A percentile compares a stretch with the other conserved stretches of the same genome.
phyloP scores from a whole-genome alignment of 1,140 invertebrate species.

The Aphidius gifuensis region DNA sequence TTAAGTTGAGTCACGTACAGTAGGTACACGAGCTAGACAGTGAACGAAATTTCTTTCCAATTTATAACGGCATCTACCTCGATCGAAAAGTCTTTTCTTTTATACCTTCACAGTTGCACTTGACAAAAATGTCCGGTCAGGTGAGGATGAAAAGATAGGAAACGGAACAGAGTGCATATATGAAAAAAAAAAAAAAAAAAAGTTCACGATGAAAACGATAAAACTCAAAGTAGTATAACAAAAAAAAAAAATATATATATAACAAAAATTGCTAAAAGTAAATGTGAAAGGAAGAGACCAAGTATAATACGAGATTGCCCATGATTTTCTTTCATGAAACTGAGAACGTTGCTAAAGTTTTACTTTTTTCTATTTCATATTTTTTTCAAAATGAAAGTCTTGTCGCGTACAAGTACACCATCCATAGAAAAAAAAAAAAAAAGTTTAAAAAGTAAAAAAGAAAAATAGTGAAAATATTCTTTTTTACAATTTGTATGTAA shows the following conservation, averaged over 20 bases:
- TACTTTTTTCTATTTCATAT: too few relatives aligned
- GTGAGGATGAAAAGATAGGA: conserved; percentile 1
- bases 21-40: conserved; percentile 10
- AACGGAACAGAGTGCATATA: not conserved
- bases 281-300: not conserved
- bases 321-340: conserved; percentile 5
- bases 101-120: conserved; percentile 1
- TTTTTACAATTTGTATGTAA: conserved; percentile 18
- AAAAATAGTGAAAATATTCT: conserved; percentile 5
- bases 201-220: conserved; percentile 1
- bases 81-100: conserved; percentile 20
- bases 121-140: conserved; percentile 19
- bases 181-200: conserved; percentile 3
- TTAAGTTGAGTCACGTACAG: conserved; percentile 21
- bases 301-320: conserved; percentile 2
- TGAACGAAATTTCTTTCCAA: conserved; percentile 19
- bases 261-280: too few relatives aligned
- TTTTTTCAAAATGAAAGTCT: conserved; percentile 3
- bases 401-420: conserved; percentile 1
- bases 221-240: not conserved
- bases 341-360: conserved; percentile 2
- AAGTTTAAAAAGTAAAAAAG: not conserved
- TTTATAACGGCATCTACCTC: conserved; percentile 11
- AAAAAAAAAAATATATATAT: not conserved
- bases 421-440: not conserved